These are phyloP conservation scores for Scaptomyza cyrtandrae DNA, from an alignment of 2,888 invertebrate species.

Conservation along the genomic window DNA sequence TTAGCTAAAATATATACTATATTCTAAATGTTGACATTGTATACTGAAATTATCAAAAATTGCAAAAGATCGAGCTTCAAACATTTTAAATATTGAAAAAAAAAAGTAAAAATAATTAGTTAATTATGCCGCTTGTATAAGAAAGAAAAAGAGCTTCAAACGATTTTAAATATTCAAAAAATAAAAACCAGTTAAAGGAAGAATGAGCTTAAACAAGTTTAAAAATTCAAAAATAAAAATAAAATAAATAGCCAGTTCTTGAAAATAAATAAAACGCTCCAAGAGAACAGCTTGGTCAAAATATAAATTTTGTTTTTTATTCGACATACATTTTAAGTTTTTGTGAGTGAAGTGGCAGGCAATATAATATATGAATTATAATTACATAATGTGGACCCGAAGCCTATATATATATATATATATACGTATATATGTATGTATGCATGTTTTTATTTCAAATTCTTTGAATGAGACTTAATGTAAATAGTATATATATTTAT, in stretches of 20 bases:
- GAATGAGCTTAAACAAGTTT: too few relatives aligned
- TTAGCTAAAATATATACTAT: too few relatives aligned
- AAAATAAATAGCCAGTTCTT: not conserved
- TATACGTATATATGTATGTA: not conserved
- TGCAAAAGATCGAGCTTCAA: too few relatives aligned
- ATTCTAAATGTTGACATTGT: too few relatives aligned
- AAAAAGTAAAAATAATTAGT: too few relatives aligned
- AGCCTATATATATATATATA: not conserved
- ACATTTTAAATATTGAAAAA: too few relatives aligned
- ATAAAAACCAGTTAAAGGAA: too few relatives aligned
- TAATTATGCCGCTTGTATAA: too few relatives aligned
- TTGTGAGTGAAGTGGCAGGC: constrained; percentile 11
- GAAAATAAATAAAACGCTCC: constrained; percentile 2
- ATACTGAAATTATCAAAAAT: too few relatives aligned
- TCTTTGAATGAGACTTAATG: constrained; percentile 33
- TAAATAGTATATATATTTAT: constrained; percentile 10
- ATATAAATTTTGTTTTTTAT: constrained; percentile 14
- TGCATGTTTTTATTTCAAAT: constrained; percentile 8
- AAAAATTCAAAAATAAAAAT: not conserved
- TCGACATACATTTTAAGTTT: constrained; percentile 18
- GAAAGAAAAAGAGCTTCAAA: too few relatives aligned
- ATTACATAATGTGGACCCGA: constrained; percentile 22
- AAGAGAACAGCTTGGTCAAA: constrained; percentile 10
- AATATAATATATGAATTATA: constrained; percentile 25
- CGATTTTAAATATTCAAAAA: not conserved